Percentiles rank a stretch among this genome's conserved stretches.
Evolutionary conservation across 2,888 invertebrate genomes (phyloP).

Genomic region (Ecliptopera silaceata): DNA sequence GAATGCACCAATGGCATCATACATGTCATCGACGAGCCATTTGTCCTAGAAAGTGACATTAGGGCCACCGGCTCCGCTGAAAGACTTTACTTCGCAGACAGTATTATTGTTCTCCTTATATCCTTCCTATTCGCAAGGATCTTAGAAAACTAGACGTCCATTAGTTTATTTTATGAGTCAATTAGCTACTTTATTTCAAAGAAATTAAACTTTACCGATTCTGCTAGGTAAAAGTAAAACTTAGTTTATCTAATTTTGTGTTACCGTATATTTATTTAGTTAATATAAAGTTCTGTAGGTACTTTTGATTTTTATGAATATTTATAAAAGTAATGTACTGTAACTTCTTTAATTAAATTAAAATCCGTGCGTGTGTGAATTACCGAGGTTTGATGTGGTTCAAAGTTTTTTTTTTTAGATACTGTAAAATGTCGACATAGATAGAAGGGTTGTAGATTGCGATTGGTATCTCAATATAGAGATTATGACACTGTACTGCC

Average conservation of each 20-base stretch:
- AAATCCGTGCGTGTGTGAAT: too few species aligned
- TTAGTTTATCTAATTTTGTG: slow-evolving; percentile 1
- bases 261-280: slow-evolving; percentile 18
- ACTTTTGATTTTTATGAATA: background rate
- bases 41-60: slow-evolving; percentile 92
- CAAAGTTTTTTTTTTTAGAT: too few species aligned
- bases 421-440: too few species aligned
- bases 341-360: too few species aligned
- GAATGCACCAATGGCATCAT: slow-evolving; percentile 98
- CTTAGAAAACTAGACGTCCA: slow-evolving; percentile 56
- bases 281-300: slow-evolving; percentile 10
- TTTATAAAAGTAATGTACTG: too few species aligned
- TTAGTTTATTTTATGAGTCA: slow-evolving; percentile 40
- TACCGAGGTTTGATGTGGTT: slow-evolving; percentile 7
- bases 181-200: slow-evolving; percentile 29
- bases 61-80: slow-evolving; percentile 84
- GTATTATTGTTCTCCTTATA: slow-evolving; percentile 51
- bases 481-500: slow-evolving; percentile 32
- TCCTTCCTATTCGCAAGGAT: slow-evolving; percentile 60
- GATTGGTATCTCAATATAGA: slow-evolving; percentile 11
- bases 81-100: slow-evolving; percentile 47
- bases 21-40: slow-evolving; percentile 95
- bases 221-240: background rate
- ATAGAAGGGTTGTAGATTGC: slow-evolving; percentile 10
- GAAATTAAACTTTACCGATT: background rate